Conservation (phyloP, 2,888 invertebrate genomes). For the Eupelmus urozonus region DNA sequence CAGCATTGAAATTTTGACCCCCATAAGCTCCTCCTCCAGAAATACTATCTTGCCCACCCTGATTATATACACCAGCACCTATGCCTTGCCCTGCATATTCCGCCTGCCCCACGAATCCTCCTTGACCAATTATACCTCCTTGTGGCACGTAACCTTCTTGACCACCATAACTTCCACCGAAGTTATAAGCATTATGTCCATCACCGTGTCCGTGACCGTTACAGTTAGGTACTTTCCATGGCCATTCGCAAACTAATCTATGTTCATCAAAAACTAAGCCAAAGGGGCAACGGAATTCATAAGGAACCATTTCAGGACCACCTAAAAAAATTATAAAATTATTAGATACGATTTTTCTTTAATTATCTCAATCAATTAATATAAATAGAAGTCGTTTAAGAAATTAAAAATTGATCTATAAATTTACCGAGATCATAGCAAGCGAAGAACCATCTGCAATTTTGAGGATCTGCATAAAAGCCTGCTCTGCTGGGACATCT, state of each 20-base stretch:
- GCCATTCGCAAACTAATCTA: slow-evolving; percentile 87
- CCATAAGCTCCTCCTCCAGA: slow-evolving; percentile 10
- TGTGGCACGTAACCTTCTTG: slow-evolving; percentile 41
- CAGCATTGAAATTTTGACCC: slow-evolving; percentile 24
- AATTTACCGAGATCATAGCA: slow-evolving; percentile 85
- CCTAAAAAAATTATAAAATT: slow-evolving; percentile 63
- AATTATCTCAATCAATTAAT: neutral
- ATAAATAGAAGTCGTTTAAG: neutral
- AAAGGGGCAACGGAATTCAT: slow-evolving; percentile 90
- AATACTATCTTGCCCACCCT: slow-evolving; percentile 9
- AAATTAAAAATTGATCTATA: neutral
- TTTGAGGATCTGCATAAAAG: slow-evolving; percentile 88
- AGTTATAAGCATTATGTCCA: slow-evolving; percentile 77
- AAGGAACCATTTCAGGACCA: slow-evolving; percentile 80
- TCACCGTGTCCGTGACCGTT: slow-evolving; percentile 79
- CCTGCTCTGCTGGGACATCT: slow-evolving; percentile 84
- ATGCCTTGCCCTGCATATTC: slow-evolving; percentile 57
- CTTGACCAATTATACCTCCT: slow-evolving; percentile 36
- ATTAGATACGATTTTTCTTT: neutral
- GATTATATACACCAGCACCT: slow-evolving; percentile 39
- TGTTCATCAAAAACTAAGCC: slow-evolving; percentile 87
- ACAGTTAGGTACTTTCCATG: slow-evolving; percentile 86
- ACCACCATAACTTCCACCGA: slow-evolving; percentile 46
- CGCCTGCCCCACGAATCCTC: slow-evolving; percentile 42
- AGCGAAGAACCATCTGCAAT: slow-evolving; percentile 91